Evolutionary conservation across 2,888 invertebrate species (phyloP), one percentile per base, ranked within the genome.

Genomic region (Tetragnatha montana): DNA sequence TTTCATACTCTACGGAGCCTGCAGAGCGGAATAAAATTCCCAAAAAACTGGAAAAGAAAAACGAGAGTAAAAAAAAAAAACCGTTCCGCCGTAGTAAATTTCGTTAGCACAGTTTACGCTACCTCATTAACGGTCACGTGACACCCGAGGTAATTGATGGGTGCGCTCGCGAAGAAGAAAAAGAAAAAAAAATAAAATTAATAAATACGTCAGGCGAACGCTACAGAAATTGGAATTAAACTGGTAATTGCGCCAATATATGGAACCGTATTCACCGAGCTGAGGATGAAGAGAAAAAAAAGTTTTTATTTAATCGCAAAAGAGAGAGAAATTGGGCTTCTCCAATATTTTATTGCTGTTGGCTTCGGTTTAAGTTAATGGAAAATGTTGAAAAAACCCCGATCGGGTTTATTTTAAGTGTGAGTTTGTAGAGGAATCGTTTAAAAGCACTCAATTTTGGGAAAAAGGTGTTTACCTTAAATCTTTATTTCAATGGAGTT

Each of bases 71-170:
- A 47, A 74, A 71, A 60, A 22, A 68, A 47, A 83, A 6, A 75
- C 19, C 47, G n/a, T 81, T 70, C 69, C 70, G 70, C 81, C 47
- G 21, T 81, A 81, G 21, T 81, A 81, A 76, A 84, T 84, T 84
- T 76, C 84, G 76, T 84, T 76, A 84, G 76, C 84, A 49, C 75
- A 84, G 81, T 83, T 74, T 60, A 74, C 47, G 73, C 74, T 74
- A 83, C 74, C 84, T 84, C 84, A 84, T 84, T 84, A 84, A 84
- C 76, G 84, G 47, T 84, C 84, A 84, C 84, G 84, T 84, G 84
- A 76, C 84, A 84, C 47, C n/a, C 47, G 49, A 22, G n/a, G 76
- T 84, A 84, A 84, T 84, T 84, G 84, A 84, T 84, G 84, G 76
- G 84, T 69, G 69, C 19, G n/a, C 60, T 22, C 19, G 17, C 12